Evolutionary conservation across 2,113 vertebrate species (phyloP).

Genomic region (Hyaena hyaena): DNA sequence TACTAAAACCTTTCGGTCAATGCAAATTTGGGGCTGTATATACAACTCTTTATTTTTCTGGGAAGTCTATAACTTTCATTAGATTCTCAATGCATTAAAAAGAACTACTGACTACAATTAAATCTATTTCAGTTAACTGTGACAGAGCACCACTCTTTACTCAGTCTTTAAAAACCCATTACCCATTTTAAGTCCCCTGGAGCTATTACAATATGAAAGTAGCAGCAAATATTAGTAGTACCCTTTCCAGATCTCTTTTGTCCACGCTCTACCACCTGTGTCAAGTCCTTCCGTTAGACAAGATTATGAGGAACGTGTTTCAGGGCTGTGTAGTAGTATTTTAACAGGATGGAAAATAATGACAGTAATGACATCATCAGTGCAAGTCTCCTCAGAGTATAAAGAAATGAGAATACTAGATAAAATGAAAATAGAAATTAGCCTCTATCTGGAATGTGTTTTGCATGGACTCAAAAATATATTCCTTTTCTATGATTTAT

Average conservation of each 20-base stretch:
- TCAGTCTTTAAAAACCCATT: neutral
- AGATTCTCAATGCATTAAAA: neutral
- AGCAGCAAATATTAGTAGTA: neutral
- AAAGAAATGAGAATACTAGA: neutral
- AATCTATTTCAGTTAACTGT: neutral
- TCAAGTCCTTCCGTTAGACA: neutral
- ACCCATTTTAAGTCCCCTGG: neutral
- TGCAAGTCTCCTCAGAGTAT: neutral
- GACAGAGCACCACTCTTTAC: neutral
- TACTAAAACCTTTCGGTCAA: neutral
- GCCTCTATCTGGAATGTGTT: neutral
- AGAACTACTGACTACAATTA: neutral
- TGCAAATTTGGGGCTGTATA: neutral
- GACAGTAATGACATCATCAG: neutral
- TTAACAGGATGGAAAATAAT: neutral
- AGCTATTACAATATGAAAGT: neutral
- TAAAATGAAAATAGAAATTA: conserved; percentile 4
- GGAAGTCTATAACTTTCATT: neutral
- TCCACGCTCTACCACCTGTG: neutral
- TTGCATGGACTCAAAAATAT: neutral
- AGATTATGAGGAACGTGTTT: neutral
- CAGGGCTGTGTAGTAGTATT: neutral
- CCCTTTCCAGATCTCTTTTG: neutral
- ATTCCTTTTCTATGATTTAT: neutral
- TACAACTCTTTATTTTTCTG: neutral